A percentile compares a stretch with the other conserved stretches of the same genome.
phyloP scores from a whole-genome alignment of 2,888 invertebrate genomes.

The Lomographa bimaculata region DNA sequence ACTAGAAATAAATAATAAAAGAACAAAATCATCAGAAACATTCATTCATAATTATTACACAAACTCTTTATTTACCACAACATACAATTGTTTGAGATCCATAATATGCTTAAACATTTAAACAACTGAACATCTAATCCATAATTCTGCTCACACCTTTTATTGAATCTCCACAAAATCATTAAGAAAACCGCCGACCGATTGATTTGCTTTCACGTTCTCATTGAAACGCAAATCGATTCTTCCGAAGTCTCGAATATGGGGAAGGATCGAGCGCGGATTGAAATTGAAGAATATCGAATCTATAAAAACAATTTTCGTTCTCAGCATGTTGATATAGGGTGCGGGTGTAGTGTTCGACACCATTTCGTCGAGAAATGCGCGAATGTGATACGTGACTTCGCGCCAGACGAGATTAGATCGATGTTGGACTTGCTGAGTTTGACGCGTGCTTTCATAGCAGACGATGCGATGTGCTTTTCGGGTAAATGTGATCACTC shows the following conservation, averaged over 20 bases:
- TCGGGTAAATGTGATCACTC: no score
- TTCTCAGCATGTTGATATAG: conserved; percentile 66
- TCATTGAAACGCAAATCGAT: conserved; percentile 71
- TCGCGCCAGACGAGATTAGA: conserved; percentile 56
- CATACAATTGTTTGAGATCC: no score
- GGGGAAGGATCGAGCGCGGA: conserved; percentile 63
- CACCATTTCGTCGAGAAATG: conserved; percentile 59
- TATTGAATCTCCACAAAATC: conserved; percentile 50
- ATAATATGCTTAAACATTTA: no score
- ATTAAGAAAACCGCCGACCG: conserved; percentile 53
- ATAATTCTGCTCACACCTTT: no score
- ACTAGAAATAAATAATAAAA: no score
- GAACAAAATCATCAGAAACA: no score
- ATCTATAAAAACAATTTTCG: conserved; percentile 80
- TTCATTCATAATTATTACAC: no score
- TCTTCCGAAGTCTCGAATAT: conserved; percentile 51
- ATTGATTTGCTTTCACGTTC: conserved; percentile 27
- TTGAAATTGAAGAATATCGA: conserved; percentile 79
- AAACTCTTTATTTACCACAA: no score
- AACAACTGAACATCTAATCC: no score
- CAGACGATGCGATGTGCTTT: conserved; percentile 9
- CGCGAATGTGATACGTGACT: conserved; percentile 71
- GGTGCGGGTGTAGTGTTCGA: conserved; percentile 59
- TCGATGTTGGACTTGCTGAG: conserved; percentile 42
- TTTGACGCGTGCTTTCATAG: conserved; percentile 12